These are phyloP conservation scores for Pionites leucogaster DNA, from an alignment of 2,113 vertebrate species.

Conservation along the genomic window DNA sequence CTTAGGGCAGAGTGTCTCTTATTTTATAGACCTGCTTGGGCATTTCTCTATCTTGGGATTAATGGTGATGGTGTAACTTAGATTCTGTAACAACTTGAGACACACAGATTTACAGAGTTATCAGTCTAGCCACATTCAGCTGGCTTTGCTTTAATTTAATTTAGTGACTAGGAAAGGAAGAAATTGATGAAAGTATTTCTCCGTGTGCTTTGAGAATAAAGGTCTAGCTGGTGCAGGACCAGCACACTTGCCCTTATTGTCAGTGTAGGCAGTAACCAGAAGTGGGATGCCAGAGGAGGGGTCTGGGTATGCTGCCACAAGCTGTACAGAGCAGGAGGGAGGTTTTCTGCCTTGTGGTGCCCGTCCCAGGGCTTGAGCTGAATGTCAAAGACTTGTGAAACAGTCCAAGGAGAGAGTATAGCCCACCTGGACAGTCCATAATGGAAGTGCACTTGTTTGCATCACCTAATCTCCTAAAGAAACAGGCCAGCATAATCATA, in stretches of 20 bases:
- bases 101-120: conserved; percentile 20
- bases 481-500: background rate
- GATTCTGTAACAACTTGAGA: background rate
- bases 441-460: background rate
- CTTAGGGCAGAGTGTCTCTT: background rate
- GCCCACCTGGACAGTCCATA: background rate
- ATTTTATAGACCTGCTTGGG: conserved; percentile 12
- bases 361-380: background rate
- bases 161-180: background rate
- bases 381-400: background rate
- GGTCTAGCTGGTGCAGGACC: background rate
- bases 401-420: background rate
- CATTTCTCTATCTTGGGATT: conserved; percentile 4
- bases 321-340: background rate
- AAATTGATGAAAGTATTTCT: background rate
- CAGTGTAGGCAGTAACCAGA: background rate
- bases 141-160: background rate
- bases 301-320: background rate
- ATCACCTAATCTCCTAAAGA: background rate
- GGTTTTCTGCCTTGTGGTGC: background rate
- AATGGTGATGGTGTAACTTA: conserved; percentile 37
- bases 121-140: background rate
- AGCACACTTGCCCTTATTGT: background rate
- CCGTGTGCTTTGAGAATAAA: background rate
- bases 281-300: background rate